Evolutionary conservation across 1,140 invertebrate species (phyloP).

Genomic region (Meloidogyne exigua): DNA sequence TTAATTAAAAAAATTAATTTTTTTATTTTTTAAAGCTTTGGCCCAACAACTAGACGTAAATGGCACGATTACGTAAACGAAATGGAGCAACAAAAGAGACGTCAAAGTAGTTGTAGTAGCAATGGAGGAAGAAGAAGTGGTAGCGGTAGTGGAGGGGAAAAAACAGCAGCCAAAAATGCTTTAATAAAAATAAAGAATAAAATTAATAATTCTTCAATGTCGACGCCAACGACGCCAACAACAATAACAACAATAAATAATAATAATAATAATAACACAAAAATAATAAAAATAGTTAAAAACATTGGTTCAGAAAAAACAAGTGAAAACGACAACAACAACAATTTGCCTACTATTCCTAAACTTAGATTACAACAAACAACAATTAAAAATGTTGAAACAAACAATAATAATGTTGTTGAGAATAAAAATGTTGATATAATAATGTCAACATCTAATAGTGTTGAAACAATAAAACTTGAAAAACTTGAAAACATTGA

Average conservation of each 20-base stretch:
- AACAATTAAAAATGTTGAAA: background rate
- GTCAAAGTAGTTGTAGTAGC: conserved; percentile 26
- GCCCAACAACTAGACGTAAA: conserved; percentile 55
- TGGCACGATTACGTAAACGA: conserved; percentile 54
- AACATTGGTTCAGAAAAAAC: background rate
- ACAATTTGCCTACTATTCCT: background rate
- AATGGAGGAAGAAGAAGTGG: background rate
- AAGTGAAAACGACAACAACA: background rate
- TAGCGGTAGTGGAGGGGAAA: background rate
- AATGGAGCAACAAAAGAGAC: conserved; percentile 44
- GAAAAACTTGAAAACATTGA: background rate
- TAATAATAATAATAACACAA: background rate
- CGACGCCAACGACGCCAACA: background rate
- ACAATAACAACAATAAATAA: background rate
- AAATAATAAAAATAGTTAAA: background rate
- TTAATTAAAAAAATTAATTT: background rate
- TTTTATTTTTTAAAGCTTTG: conserved; percentile 32
- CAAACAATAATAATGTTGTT: no score
- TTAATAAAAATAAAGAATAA: conserved; percentile 30
- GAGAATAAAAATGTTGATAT: background rate
- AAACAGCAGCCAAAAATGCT: conserved; percentile 11
- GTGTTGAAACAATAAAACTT: no score
- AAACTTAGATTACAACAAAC: conserved; percentile 5
- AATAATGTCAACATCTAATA: no score
- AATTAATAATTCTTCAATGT: background rate